Base-by-base conservation (phyloP, 1,140 invertebrate species). In the Conopomorpha cramerella region DNA sequence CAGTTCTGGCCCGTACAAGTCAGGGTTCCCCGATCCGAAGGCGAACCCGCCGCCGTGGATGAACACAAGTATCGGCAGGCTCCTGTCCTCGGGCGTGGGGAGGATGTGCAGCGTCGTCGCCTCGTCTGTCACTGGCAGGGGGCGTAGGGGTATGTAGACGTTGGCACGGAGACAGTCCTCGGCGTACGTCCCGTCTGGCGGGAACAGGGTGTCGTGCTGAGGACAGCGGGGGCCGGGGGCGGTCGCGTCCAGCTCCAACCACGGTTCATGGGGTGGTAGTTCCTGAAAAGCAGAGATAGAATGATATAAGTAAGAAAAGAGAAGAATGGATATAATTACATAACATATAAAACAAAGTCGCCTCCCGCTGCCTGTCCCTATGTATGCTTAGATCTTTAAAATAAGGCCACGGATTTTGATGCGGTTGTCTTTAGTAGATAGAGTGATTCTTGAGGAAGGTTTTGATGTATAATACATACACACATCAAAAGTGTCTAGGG, bases 21-120 rank as follows among this genome's bases (percentile, higher is more conserved):
- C 55, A 1, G 62, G 54, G 39, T 72, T 68, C 11, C 68, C 73
- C 10, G 70, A 76, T 11, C 84, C 84, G 29, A 60, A 56, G 6
- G 74, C 60, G 39, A 87, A 86, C 10, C 73, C 77, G 8, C 88
- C 88, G 0, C 87, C 87, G 55, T 89, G 82, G 12, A 90, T 76
- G 78, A 80, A 90, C 1, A 88, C 76, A 2, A 34, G 8, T 10
- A 34, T 25, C 19, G 19, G 19, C 88, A 81, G 0, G 88, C 85
- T 1, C 17, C 33, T 10, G 8, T 23, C 3, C 12, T 14, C 7
- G 4, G 4, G 3, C 3, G 4, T 11, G 11, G 4, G 4, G 4
- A 4, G 4, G 19, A 6, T 4, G 4, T 4, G 4, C 19, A 23
- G 19, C n/a, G n/a, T n/a, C n/a, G n/a, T n/a, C n/a, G n/a, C n/a